Conservation (phyloP, 2,113 vertebrate genomes). For the Myotis lucifugus region DNA sequence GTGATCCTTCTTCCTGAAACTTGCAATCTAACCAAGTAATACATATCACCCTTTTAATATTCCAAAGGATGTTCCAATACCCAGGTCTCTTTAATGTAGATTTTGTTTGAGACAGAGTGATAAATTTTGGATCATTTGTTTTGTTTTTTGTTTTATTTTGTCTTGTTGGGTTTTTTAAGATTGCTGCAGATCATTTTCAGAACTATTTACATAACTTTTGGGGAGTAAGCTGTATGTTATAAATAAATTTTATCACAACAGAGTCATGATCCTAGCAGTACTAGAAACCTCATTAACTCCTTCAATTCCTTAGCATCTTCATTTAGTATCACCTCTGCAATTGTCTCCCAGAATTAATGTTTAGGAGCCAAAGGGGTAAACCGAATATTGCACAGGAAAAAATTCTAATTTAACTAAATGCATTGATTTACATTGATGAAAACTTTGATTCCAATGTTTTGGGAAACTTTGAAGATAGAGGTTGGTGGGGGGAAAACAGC, state of each 20-base stretch:
- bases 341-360: background rate
- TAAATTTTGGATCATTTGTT: constrained; percentile 40
- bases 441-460: background rate
- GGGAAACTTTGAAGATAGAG: background rate
- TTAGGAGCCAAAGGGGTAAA: background rate
- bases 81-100: constrained; percentile 53
- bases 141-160: constrained; percentile 12
- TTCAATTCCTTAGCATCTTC: background rate
- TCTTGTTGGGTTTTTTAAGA: background rate
- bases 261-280: background rate
- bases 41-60: constrained; percentile 28
- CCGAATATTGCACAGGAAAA: background rate
- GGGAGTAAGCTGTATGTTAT: background rate
- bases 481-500: background rate
- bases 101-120: constrained; percentile 10
- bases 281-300: background rate
- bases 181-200: constrained; percentile 24
- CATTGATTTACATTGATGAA: background rate
- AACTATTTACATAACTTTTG: background rate
- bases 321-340: background rate
- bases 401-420: background rate
- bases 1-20: constrained; percentile 41
- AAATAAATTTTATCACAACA: background rate
- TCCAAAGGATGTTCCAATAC: constrained; percentile 52
- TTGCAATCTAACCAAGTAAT: constrained; percentile 69